Percentiles rank a stretch among this genome's conserved stretches.
phyloP scores from a whole-genome alignment of 2,797 vertebrate species.

The Staurois parvus region DNA sequence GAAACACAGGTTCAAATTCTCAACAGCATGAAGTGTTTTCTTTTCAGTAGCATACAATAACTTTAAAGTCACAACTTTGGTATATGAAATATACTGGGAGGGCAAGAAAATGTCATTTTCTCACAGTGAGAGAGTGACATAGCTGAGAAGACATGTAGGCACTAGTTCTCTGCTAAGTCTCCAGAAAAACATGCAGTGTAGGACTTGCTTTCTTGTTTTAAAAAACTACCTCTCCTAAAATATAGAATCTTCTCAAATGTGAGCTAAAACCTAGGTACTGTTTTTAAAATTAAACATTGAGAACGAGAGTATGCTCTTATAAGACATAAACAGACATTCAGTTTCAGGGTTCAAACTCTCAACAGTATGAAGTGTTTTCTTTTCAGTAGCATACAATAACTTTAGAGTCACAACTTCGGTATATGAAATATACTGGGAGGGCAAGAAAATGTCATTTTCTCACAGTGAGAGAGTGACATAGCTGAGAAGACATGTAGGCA shows the following conservation, averaged over 20 bases:
- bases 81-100: not conserved
- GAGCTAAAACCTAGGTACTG: no score
- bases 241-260: not conserved
- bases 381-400: not conserved
- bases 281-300: no score
- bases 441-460: slow-evolving; percentile 7
- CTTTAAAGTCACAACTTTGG: not conserved
- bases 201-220: not conserved
- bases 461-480: not conserved
- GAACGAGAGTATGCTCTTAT: not conserved
- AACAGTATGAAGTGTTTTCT: no score
- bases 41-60: not conserved
- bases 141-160: not conserved
- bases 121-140: not conserved
- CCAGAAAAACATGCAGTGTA: slow-evolving; percentile 1
- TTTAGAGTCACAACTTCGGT: not conserved
- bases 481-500: not conserved
- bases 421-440: not conserved
- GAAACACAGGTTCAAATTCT: no score
- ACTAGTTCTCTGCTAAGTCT: not conserved
- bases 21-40: no score
- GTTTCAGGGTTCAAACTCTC: not conserved
- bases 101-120: slow-evolving; percentile 8
- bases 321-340: slow-evolving; percentile 6
- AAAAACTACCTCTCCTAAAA: not conserved